These are phyloP conservation scores for Eumerus sabulonum DNA, from an alignment of 2,888 invertebrate genomes.

Conservation along the genomic window DNA sequence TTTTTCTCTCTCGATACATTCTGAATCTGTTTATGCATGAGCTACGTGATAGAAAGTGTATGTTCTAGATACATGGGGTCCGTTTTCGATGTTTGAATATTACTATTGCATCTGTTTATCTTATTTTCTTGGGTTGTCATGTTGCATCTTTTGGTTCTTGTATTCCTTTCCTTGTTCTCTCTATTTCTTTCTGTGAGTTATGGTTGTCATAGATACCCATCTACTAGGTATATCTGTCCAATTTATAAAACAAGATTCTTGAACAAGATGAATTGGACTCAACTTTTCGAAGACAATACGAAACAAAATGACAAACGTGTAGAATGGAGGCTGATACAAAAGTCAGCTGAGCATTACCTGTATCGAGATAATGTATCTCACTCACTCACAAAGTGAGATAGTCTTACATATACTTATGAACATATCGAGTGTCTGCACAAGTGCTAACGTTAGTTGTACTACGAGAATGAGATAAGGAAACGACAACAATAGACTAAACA, in stretches of 20 bases:
- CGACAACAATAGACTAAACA: constrained; percentile 57
- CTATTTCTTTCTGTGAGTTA: constrained; percentile 38
- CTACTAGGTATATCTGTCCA: constrained; percentile 53
- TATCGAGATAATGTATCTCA: constrained; percentile 51
- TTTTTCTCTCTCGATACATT: background rate
- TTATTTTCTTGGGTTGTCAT: constrained; percentile 9
- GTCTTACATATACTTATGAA: constrained; percentile 1
- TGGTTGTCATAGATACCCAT: constrained; percentile 58
- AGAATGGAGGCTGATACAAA: constrained; percentile 15
- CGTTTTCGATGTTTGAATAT: too few relatives aligned
- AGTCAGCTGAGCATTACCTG: constrained; percentile 54
- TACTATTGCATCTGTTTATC: background rate
- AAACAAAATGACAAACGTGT: constrained; percentile 1
- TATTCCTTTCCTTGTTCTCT: constrained; percentile 1
- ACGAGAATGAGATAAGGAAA: constrained; percentile 41
- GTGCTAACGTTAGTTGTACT: constrained; percentile 62
- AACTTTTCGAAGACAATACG: constrained; percentile 31
- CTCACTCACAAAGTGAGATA: constrained; percentile 14
- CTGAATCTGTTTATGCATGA: constrained; percentile 6
- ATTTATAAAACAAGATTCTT: constrained; percentile 68
- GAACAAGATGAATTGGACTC: constrained; percentile 58
- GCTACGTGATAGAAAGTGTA: constrained; percentile 51
- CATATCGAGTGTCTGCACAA: constrained; percentile 28
- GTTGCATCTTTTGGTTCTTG: constrained; percentile 35
- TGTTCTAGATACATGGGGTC: constrained; percentile 39